Evolutionary conservation across 2,797 vertebrate genomes (phyloP), one percentile per base, ranked within the genome.

Genomic region (Chrysocyon brachyurus): DNA sequence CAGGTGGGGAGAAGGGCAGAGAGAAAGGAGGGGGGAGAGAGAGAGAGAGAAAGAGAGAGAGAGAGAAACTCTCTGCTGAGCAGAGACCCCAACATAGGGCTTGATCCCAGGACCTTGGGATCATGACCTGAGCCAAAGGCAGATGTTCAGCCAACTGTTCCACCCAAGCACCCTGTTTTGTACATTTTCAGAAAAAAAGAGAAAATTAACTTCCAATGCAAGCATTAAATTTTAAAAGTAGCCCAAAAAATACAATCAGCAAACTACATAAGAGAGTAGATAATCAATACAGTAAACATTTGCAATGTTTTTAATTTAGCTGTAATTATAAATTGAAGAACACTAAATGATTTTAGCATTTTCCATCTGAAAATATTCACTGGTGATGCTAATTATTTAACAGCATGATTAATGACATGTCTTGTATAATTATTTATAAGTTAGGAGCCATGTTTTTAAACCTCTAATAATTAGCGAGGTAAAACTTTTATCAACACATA

Each of bases 311-410:
- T 92, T 93, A 79, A 96, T 97, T 19, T 91, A 86, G 22, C 9
- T 36, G 28, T 97, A 98, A 98, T 93, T 95, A 91, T 49, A 94
- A 97, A 66, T 93, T 97, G 96, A 88, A 97, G 96, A 70, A 83
- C 4, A 81, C 12, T 97, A 95, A 97, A 97, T 86, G 6, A 82
- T 96, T 97, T 87, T 96, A 86, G 24, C 61, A 93, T 90, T 70
- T 56, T 90, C 46, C 70, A 84, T 59, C 90, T 96, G 10, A 98
- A 98, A 98, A 96, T 89, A 90, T 95, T 7, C 83, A 88, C 21
- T 88, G 28, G 61, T 97, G 94, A n/a, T 95, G 40, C 61, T 97
- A 97, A 98, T 98, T 98, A 94, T 28, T 91, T 86, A 98, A 96
- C 19, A 75, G 15, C 61, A 96, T 89, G 92, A 98, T 95, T 97